Conservation (phyloP, 2,888 invertebrate genomes). For the Euclidia mi region DNA sequence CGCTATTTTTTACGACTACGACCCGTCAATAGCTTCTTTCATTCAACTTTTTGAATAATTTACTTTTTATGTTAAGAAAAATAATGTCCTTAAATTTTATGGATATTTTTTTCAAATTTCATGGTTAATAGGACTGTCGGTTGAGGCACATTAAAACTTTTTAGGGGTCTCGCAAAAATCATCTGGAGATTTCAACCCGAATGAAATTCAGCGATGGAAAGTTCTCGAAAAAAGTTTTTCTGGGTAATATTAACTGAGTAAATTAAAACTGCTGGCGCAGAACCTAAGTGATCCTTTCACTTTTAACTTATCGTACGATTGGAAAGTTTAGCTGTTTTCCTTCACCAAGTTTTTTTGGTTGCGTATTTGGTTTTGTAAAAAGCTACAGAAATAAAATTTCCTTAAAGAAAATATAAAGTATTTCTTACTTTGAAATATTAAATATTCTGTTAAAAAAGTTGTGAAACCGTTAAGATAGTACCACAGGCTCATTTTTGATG, state of each 20-base stretch:
- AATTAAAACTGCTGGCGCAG: slow-evolving; percentile 64
- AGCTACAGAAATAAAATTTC: too few relatives aligned
- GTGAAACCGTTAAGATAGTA: too few relatives aligned
- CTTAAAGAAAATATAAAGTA: too few relatives aligned
- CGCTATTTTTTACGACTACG: slow-evolving; percentile 31
- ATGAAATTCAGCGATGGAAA: slow-evolving; percentile 62
- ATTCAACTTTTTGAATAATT: slow-evolving; percentile 55
- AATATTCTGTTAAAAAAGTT: too few relatives aligned
- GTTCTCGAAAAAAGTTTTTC: slow-evolving; percentile 52
- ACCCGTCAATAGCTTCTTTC: slow-evolving; percentile 35
- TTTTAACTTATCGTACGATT: slow-evolving; percentile 34
- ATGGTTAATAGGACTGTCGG: slow-evolving; percentile 59
- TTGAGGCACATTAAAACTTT: slow-evolving; percentile 77
- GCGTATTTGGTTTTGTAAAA: too few relatives aligned
- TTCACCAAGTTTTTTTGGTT: too few relatives aligned
- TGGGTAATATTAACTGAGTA: slow-evolving; percentile 65
- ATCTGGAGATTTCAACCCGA: slow-evolving; percentile 70
- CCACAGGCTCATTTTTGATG: too few relatives aligned
- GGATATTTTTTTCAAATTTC: slow-evolving; percentile 53
- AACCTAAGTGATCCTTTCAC: slow-evolving; percentile 46
- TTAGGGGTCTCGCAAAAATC: slow-evolving; percentile 67
- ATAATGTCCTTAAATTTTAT: slow-evolving; percentile 46
- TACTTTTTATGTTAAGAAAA: slow-evolving; percentile 43
- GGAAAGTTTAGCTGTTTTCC: slow-evolving; percentile 16
- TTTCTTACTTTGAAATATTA: too few relatives aligned